A percentile compares a stretch with the other conserved stretches of the same genome.
These are phyloP conservation scores for Digitonthophagus gazella DNA, from an alignment of 2,888 invertebrate genomes.

Conservation along the genomic window DNA sequence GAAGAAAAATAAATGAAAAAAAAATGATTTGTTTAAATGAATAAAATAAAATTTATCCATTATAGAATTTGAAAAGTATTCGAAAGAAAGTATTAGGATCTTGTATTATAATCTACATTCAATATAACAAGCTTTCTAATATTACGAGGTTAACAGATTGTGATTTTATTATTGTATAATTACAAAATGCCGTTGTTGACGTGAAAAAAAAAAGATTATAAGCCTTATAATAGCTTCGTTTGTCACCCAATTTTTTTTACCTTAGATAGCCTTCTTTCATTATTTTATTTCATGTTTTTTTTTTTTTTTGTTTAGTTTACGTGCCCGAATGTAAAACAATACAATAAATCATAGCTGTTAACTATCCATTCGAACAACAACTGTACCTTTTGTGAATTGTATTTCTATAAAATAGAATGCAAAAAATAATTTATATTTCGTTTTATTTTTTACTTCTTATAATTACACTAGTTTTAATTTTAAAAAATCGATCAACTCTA, in stretches of 20 bases:
- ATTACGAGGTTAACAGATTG: slow-evolving; percentile 24
- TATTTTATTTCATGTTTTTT: background rate
- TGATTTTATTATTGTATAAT: slow-evolving; percentile 21
- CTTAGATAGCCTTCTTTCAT: too few relatives aligned
- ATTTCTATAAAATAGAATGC: slow-evolving; percentile 15
- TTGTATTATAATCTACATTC: slow-evolving; percentile 31
- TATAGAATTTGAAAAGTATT: slow-evolving; percentile 14
- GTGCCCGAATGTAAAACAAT: background rate
- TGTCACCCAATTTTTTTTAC: background rate
- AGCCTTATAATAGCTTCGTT: background rate
- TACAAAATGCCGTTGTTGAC: background rate
- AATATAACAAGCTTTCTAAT: slow-evolving; percentile 32
- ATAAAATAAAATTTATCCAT: slow-evolving; percentile 5
- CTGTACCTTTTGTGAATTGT: slow-evolving; percentile 17
- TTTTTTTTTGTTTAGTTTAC: background rate
- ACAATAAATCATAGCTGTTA: slow-evolving; percentile 14
- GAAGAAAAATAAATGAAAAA: background rate
- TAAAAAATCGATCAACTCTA: background rate
- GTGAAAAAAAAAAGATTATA: background rate
- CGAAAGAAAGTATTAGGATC: slow-evolving; percentile 14
- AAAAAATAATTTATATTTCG: slow-evolving; percentile 11
- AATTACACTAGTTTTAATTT: slow-evolving; percentile 4
- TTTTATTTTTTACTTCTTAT: too few relatives aligned
- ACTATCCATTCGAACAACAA: slow-evolving; percentile 8
- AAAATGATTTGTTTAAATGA: background rate